Conservation (phyloP, 1,140 invertebrate species). For the Listronotus oregonensis region DNA sequence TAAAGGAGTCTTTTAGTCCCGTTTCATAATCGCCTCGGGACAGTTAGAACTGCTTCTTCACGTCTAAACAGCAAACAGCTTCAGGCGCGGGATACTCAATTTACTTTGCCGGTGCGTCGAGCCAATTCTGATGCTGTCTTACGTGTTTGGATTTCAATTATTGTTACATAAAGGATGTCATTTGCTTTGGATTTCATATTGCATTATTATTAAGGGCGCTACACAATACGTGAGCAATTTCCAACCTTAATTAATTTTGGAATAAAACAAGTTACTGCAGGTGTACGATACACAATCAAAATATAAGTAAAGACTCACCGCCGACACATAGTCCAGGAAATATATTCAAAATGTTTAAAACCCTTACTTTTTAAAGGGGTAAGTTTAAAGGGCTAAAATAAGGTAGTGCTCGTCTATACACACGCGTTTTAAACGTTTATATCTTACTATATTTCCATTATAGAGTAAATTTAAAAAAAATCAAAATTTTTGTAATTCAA, state of each 20-base stretch:
- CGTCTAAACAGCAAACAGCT: constrained; percentile 32
- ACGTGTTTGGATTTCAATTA: constrained; percentile 38
- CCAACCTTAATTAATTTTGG: constrained; percentile 2
- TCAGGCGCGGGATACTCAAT: constrained; percentile 31
- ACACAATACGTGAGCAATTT: constrained; percentile 3
- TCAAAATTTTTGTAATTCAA: too few species aligned
- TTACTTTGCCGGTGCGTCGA: constrained; percentile 28
- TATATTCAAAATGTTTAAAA: too few species aligned
- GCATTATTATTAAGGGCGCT: background rate
- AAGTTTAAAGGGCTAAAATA: too few species aligned
- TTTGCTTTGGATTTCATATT: constrained; percentile 30
- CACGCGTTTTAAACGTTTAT: too few species aligned
- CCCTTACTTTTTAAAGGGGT: too few species aligned
- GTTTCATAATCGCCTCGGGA: constrained; percentile 23
- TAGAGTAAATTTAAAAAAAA: too few species aligned
- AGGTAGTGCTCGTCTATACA: too few species aligned
- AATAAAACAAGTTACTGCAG: background rate
- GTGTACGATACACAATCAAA: too few species aligned
- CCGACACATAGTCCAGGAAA: too few species aligned
- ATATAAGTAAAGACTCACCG: too few species aligned
- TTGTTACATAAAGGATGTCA: constrained; percentile 39
- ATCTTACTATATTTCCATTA: too few species aligned
- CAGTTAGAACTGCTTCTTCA: constrained; percentile 28
- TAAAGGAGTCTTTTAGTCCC: constrained; percentile 29
- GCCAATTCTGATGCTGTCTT: constrained; percentile 29